Percentiles rank a stretch among this genome's conserved stretches.
phyloP scores from a whole-genome alignment of 2,797 vertebrate genomes.

The Emydoidea blandingii region DNA sequence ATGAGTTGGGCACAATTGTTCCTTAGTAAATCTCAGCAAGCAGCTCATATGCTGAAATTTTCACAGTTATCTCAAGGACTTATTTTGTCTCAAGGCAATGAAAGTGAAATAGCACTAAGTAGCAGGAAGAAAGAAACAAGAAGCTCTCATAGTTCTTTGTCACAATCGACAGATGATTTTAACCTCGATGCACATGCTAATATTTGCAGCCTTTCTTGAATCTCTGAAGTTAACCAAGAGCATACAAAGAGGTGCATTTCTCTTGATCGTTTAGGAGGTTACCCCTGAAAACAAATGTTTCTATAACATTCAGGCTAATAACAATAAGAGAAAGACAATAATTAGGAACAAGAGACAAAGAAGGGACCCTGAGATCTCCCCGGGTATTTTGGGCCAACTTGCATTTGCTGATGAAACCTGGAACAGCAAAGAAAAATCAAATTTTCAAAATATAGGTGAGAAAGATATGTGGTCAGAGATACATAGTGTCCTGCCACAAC shows the following conservation, averaged over 20 bases:
- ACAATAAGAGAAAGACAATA: not conserved
- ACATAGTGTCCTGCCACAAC: not conserved
- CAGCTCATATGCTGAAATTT: not conserved
- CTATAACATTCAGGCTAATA: not conserved
- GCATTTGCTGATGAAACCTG: not conserved
- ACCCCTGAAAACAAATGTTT: not conserved
- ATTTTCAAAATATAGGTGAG: not conserved
- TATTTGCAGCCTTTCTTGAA: not conserved
- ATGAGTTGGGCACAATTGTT: slow-evolving; percentile 79
- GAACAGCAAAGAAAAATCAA: not conserved
- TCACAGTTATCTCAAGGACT: not conserved
- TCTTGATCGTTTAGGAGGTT: not conserved
- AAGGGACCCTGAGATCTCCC: not conserved
- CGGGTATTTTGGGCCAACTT: not conserved
- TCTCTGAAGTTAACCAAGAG: not conserved
- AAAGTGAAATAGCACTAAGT: not conserved
- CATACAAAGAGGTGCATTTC: not conserved
- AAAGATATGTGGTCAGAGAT: not conserved
- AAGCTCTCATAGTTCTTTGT: not conserved
- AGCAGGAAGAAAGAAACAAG: not conserved
- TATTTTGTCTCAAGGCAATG: not conserved
- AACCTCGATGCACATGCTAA: not conserved
- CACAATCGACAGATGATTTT: not conserved
- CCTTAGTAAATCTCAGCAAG: slow-evolving; percentile 27
- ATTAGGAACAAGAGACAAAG: not conserved